Base-by-base conservation (phyloP, 2,797 vertebrate species). In the Sebastes hubbsi region DNA sequence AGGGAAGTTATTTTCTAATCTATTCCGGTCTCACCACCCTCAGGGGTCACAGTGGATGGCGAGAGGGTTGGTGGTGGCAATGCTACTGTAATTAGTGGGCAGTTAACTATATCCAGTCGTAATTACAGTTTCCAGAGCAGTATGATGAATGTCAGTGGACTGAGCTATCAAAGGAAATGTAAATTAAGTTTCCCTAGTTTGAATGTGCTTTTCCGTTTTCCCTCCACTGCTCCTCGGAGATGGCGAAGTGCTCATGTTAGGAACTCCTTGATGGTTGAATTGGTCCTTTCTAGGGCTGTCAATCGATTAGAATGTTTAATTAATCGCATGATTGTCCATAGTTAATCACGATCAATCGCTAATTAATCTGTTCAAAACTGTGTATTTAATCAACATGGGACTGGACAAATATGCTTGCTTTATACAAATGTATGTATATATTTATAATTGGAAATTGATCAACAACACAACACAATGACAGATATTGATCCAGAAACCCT, bases 31-130 rank as follows among this genome's bases (percentile, higher is more conserved):
- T 75, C 38, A 72, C 49, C 12, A 2, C 63, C 78, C 81, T 83
- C 63, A 22, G 78, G 69, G 80, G 83, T 77, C 80, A 52, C 11
- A n/a, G 71, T 11, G 8, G 12, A 52, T 42, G 14, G 38, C 32
- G 55, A 34, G 61, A 55, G 67, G 38, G 25, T 5, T 42, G 77
- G 66, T 52, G 67, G 56, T 38, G 6, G 71, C 64, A 67, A 52
- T 63, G 71, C 54, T 70, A 60, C 77, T 68, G 69, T 85, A 85
- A 89, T 90, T 90, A 90, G 85, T 70, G 55, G 68, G 36, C 69
- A 79, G 85, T 89, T 88, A 88, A 80, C 75, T 65, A 60, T 54
- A 82, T 79, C 72, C 70, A 42, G 63, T 75, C 56, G 27, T 84
- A 82, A 87, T 85, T 78, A 80, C 63, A 69, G 60, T 85, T 90